Conservation (phyloP, 1,140 invertebrate genomes). For the Chrysopa pallens region DNA sequence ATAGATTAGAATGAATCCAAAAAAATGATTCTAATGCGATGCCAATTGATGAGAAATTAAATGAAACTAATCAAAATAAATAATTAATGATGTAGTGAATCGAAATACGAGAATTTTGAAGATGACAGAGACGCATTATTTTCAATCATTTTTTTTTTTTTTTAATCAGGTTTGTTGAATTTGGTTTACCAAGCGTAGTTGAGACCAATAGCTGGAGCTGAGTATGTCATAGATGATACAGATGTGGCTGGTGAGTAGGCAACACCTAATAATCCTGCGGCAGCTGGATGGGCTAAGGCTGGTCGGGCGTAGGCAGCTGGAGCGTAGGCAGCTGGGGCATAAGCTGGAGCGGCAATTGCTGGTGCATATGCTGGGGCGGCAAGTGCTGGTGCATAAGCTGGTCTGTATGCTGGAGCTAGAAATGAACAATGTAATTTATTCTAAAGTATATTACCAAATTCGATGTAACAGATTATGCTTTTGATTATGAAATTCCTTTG, state of each 20-base stretch:
- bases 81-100: too few species aligned
- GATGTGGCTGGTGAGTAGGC: constrained; percentile 40
- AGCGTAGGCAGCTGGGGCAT: constrained; percentile 10
- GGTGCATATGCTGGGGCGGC: constrained; percentile 9
- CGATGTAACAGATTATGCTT: too few species aligned
- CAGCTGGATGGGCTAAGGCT: constrained; percentile 8
- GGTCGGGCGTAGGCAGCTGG: constrained; percentile 11
- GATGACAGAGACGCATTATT: too few species aligned
- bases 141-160: too few species aligned
- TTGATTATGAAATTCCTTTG: too few species aligned
- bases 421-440: constrained; percentile 2
- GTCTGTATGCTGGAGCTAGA: constrained; percentile 7
- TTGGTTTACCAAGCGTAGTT: constrained; percentile 26
- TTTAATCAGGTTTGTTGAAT: too few species aligned
- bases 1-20: too few species aligned
- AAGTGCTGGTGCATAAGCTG: constrained; percentile 6
- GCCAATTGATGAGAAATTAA: too few species aligned
- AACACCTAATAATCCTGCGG: constrained; percentile 15
- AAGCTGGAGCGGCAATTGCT: constrained; percentile 5
- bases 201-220: constrained; percentile 28
- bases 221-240: constrained; percentile 43
- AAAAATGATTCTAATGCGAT: too few species aligned
- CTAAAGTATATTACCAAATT: too few species aligned
- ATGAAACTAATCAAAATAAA: too few species aligned
- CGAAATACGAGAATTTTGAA: too few species aligned